Evolutionary conservation across 35 echinoderm and acorn worm species (phyloP), one percentile per base, ranked within the genome.

Genomic region (Heliocidaris erythrogramma): DNA sequence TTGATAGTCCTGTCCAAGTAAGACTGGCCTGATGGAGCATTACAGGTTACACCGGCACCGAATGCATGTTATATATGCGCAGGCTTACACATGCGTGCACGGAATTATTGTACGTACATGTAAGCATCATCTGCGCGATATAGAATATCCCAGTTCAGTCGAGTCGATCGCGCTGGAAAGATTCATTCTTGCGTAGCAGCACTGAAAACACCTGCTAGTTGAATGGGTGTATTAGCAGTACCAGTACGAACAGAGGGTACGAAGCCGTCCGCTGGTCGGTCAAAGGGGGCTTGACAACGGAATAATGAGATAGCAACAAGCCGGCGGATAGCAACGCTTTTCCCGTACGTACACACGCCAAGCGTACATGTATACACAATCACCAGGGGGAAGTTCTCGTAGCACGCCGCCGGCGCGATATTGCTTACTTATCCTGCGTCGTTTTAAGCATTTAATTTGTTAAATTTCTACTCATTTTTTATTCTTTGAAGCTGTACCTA

Each of bases 231-330:
- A 49, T 7, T n/a, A 14, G 88, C 30, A 95, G 88, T 95, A 88
- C 48, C 94, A 50, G 48, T 95, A 95, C 29, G 31, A 91, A 95
- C 61, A 49, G 30, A 78, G 24, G 27, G 31, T 21, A 50, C n/a
- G n/a, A n/a, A 42, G 48, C 32, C 48, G 17, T 94, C 32, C 27
- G 13, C 71, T 47, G 86, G 18, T 59, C 47, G 71, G 56, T 95
- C 48, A 92, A 92, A 92, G 91, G 91, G 91, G 91, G 53, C 94
- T 65, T 95, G 88, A 92, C 88, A 95, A 95, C 94, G 10, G 94
- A 56, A 92, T 95, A 95, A 95, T 95, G 47, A 95, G 88, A 7
- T 95, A 95, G 53, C 88, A 88, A 59, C 88, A 88, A 59, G 49
- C 35, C 49, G 27, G n/a, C 13, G 94, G 88, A 30, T 95, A 95